phyloP scores from a whole-genome alignment of 92 coral and sea anemone species.

The Parazoanthus swiftii region DNA sequence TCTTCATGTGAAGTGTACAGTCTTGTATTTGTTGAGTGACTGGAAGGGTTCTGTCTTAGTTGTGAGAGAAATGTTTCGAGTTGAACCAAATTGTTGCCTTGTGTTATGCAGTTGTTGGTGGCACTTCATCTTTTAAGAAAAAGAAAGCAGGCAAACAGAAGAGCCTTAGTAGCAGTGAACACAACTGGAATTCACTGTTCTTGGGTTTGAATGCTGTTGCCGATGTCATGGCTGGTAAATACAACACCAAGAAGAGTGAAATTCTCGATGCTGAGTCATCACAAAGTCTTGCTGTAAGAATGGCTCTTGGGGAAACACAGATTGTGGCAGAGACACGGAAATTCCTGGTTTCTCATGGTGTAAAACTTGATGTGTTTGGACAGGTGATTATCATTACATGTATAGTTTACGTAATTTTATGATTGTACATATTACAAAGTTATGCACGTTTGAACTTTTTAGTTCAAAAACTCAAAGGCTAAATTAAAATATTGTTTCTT shows the following conservation, averaged over 20 bases:
- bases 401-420: background rate
- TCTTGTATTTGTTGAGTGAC: background rate
- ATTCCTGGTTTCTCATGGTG: constrained; percentile 83
- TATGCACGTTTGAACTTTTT: background rate
- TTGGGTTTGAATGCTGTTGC: constrained; percentile 96
- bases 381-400: constrained; percentile 59
- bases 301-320: constrained; percentile 99
- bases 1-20: no score
- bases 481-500: no score
- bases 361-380: constrained; percentile 95
- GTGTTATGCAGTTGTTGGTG: background rate
- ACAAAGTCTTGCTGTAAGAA: constrained; percentile 89
- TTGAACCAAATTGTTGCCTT: background rate
- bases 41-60: background rate
- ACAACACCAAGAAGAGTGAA: constrained; percentile 86
- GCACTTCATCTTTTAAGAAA: constrained; percentile 74
- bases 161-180: constrained; percentile 77
- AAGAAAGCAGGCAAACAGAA: constrained; percentile 77
- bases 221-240: constrained; percentile 96
- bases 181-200: constrained; percentile 96
- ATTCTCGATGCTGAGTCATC: constrained; percentile 87
- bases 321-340: constrained; percentile 97
- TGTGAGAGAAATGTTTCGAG: background rate
- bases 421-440: background rate
- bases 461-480: background rate